phyloP scores from a whole-genome alignment of 2,113 vertebrate species.

The Brienomyrus longianalis region DNA sequence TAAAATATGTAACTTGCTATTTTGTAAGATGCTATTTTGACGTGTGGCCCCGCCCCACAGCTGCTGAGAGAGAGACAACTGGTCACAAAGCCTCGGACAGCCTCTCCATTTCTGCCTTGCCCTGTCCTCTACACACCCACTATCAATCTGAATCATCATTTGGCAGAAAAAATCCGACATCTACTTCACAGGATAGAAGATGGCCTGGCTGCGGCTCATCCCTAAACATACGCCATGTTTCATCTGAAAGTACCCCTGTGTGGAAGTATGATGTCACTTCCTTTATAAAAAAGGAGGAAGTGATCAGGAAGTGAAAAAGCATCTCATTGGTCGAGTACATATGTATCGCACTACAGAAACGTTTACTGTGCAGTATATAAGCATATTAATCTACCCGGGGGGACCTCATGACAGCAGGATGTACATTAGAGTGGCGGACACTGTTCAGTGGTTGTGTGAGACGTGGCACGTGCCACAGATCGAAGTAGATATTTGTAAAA shows the following conservation, averaged over 20 bases:
- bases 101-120: neutral
- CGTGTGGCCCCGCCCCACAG: slow-evolving; percentile 8
- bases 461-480: neutral
- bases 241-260: neutral
- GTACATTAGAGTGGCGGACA: neutral
- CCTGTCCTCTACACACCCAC: neutral
- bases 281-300: neutral
- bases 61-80: slow-evolving; percentile 11
- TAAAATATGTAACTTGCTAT: neutral
- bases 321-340: neutral
- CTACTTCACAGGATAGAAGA: neutral
- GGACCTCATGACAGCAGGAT: neutral
- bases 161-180: too few relatives aligned
- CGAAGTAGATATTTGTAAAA: neutral
- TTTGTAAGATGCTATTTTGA: slow-evolving; percentile 7
- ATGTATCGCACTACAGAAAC: neutral
- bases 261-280: neutral
- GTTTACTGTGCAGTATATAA: neutral
- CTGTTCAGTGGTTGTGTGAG: neutral
- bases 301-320: neutral
- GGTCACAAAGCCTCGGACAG: neutral
- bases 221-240: neutral
- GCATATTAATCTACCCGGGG: neutral
- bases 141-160: neutral
- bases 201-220: neutral